Evolutionary conservation across 2,888 invertebrate genomes (phyloP).

Genomic region (Drosophila heteroneura): DNA sequence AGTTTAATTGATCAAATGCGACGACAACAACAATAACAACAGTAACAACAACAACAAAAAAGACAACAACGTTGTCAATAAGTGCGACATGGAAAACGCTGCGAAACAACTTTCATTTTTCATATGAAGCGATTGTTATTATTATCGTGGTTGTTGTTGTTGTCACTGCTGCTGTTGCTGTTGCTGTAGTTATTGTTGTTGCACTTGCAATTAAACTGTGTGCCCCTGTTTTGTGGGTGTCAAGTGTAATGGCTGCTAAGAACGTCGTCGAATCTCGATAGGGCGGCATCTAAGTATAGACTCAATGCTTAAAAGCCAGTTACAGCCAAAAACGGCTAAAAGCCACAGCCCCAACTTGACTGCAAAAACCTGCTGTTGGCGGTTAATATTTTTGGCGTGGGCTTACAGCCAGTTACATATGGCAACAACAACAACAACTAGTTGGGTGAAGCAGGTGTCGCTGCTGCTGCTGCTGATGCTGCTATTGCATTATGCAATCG

Average conservation of each 20-base stretch:
- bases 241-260: constrained; percentile 69
- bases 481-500: constrained; percentile 54
- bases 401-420: constrained; percentile 66
- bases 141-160: constrained; percentile 18
- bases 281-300: constrained; percentile 76
- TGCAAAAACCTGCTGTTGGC: constrained; percentile 46
- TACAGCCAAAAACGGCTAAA: constrained; percentile 10
- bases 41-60: constrained; percentile 4
- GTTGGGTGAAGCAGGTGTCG: constrained; percentile 52
- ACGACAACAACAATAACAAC: constrained; percentile 29
- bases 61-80: constrained; percentile 23
- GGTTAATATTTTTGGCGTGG: constrained; percentile 61
- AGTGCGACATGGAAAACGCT: constrained; percentile 41
- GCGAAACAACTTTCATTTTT: constrained; percentile 75
- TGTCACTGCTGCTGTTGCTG: constrained; percentile 21
- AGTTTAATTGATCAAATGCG: constrained; percentile 76
- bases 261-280: constrained; percentile 47
- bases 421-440: constrained; percentile 36
- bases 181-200: constrained; percentile 10
- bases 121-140: constrained; percentile 49
- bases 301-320: constrained; percentile 49
- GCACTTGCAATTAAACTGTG: constrained; percentile 52
- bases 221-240: constrained; percentile 68
- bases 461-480: constrained; percentile 23
- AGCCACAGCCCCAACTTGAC: constrained; percentile 34